phyloP scores from a whole-genome alignment of 1,140 invertebrate genomes.

The Babylonia areolata region DNA sequence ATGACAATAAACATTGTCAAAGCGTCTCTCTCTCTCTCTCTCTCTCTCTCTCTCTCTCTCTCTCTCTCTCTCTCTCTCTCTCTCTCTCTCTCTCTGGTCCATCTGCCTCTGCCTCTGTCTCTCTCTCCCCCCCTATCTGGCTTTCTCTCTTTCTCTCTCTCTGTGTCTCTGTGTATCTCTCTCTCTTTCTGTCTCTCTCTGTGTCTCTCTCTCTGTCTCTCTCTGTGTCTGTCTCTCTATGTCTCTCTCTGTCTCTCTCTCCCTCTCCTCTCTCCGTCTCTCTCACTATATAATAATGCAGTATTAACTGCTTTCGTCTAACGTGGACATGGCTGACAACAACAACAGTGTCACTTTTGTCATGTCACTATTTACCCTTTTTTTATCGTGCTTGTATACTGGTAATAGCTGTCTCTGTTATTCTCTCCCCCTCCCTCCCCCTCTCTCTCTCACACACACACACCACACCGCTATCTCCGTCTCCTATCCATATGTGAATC shows the following conservation, averaged over 20 bases:
- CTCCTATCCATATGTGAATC: no score
- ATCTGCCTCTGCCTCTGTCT: neutral
- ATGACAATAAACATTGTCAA: no score
- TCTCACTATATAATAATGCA: neutral
- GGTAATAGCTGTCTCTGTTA: neutral
- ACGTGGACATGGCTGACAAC: no score
- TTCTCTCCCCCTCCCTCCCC: neutral
- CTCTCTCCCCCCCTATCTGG: neutral
- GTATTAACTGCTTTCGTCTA: no score
- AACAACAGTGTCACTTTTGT: no score
- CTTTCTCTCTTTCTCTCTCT: neutral
- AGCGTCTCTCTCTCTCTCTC: no score
- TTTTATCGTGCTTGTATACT: neutral
- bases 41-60: neutral
- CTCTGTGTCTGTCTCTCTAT: neutral
- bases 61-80: neutral
- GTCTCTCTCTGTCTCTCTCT: neutral
- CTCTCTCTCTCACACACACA: no score
- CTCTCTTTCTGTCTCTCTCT: neutral
- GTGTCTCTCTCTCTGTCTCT: neutral
- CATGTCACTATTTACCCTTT: no score
- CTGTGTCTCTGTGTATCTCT: neutral
- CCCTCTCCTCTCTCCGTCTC: neutral
- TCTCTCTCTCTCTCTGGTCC: neutral
- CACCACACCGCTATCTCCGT: no score